These are phyloP conservation scores for Cladopsammia gracilis DNA, from an alignment of 64 coral and sea anemone genomes.

Conservation along the genomic window DNA sequence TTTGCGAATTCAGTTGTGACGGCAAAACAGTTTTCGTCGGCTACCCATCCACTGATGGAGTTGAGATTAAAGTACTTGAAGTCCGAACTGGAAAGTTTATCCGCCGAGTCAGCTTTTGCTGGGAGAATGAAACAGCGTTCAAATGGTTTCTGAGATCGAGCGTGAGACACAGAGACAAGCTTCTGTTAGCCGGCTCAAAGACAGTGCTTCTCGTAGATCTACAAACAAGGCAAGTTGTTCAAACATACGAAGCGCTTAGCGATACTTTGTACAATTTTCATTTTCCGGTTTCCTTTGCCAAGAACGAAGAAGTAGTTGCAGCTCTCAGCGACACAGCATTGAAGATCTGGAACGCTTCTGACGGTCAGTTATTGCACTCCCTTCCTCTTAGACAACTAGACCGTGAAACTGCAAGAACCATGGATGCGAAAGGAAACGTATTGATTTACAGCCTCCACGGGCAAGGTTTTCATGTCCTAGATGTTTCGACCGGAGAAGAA, in stretches of 20 bases:
- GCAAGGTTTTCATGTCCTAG: not conserved
- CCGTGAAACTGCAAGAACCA: not conserved
- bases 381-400: not conserved
- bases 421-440: constrained; percentile 14
- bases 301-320: not conserved
- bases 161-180: not conserved
- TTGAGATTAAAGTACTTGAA: constrained; percentile 2
- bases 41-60: not conserved
- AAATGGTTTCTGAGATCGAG: constrained; percentile 19
- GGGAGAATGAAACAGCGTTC: constrained; percentile 25
- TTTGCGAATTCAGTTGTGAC: constrained; percentile 31
- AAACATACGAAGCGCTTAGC: not conserved
- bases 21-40: constrained; percentile 25
- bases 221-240: constrained; percentile 22
- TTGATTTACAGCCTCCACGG: constrained; percentile 9
- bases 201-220: not conserved
- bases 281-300: not conserved
- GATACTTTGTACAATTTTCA: not conserved
- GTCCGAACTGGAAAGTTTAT: constrained; percentile 11
- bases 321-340: not conserved
- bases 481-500: not conserved
- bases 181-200: constrained; percentile 7
- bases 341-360: not conserved
- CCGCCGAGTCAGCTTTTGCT: not conserved
- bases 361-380: not conserved